Percentiles rank a stretch among this genome's conserved stretches.
These are phyloP conservation scores for Rousettus madagascariensis DNA, from an alignment of 2,797 vertebrate species.

Conservation along the genomic window DNA sequence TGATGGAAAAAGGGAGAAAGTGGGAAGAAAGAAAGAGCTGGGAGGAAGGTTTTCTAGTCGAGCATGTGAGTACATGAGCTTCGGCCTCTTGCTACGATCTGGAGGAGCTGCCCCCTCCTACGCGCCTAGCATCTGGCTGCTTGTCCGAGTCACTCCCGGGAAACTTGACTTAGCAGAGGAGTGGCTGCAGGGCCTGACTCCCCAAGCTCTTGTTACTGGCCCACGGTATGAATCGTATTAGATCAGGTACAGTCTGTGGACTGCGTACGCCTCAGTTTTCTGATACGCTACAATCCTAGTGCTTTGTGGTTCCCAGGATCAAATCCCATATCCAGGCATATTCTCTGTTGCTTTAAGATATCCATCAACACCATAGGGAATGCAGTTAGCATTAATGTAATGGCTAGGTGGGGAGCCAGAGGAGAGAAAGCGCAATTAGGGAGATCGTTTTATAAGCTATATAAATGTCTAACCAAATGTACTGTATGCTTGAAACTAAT, in stretches of 20 bases:
- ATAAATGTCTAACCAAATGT: no score
- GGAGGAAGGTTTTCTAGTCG: neutral
- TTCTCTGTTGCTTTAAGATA: neutral
- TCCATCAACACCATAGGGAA: neutral
- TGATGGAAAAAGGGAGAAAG: neutral
- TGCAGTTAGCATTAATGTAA: no score
- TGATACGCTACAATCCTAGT: neutral
- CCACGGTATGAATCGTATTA: neutral
- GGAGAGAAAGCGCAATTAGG: no score
- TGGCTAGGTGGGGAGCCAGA: no score
- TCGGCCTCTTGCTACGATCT: neutral
- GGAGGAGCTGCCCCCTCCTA: neutral
- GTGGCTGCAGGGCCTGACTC: neutral
- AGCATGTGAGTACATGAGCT: accelerated
- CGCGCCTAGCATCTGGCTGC: neutral
- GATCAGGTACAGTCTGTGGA: neutral
- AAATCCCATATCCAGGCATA: neutral
- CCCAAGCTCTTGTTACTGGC: neutral
- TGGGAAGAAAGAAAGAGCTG: neutral
- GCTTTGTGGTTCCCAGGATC: neutral
- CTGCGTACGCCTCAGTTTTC: accelerated
- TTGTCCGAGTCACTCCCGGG: neutral
- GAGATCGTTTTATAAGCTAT: no score
- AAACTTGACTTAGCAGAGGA: neutral
- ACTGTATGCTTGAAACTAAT: no score